Conservation (phyloP, 2,888 invertebrate species). For the Hirtodrosophila histrioides region DNA sequence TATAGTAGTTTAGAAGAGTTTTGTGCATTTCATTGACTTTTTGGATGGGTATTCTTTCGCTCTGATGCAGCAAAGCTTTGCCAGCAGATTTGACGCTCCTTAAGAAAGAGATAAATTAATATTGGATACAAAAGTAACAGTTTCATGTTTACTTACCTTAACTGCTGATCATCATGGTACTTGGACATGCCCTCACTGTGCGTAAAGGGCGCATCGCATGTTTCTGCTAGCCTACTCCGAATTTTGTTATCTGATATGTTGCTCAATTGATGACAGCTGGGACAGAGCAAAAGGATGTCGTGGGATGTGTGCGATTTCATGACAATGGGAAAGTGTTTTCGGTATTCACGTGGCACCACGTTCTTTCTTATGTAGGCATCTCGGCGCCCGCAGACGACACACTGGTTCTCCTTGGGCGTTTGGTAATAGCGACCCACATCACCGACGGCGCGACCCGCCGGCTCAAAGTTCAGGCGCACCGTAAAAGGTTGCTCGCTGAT, state of each 20-base stretch:
- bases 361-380: slow-evolving; percentile 91
- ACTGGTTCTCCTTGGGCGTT: slow-evolving; percentile 89
- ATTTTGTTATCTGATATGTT: slow-evolving; percentile 87
- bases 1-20: slow-evolving; percentile 85
- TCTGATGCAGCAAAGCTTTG: slow-evolving; percentile 85
- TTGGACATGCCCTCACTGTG: slow-evolving; percentile 73
- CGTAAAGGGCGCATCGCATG: slow-evolving; percentile 88
- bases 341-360: slow-evolving; percentile 92
- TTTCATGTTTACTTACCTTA: slow-evolving; percentile 62
- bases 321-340: slow-evolving; percentile 89
- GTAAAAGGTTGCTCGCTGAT: slow-evolving; percentile 86
- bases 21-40: slow-evolving; percentile 85
- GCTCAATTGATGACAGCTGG: slow-evolving; percentile 89
- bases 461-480: slow-evolving; percentile 91
- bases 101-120: slow-evolving; percentile 1
- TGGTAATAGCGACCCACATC: slow-evolving; percentile 90
- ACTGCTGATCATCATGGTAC: slow-evolving; percentile 82
- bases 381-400: slow-evolving; percentile 90
- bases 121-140: not conserved
- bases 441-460: slow-evolving; percentile 89
- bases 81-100: slow-evolving; percentile 87
- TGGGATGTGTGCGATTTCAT: slow-evolving; percentile 93
- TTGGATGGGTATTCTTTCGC: slow-evolving; percentile 85
- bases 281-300: slow-evolving; percentile 91
- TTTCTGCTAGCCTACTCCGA: slow-evolving; percentile 86